Base-by-base conservation (phyloP, 2,797 vertebrate species). In the Gambusia yucatana region DNA sequence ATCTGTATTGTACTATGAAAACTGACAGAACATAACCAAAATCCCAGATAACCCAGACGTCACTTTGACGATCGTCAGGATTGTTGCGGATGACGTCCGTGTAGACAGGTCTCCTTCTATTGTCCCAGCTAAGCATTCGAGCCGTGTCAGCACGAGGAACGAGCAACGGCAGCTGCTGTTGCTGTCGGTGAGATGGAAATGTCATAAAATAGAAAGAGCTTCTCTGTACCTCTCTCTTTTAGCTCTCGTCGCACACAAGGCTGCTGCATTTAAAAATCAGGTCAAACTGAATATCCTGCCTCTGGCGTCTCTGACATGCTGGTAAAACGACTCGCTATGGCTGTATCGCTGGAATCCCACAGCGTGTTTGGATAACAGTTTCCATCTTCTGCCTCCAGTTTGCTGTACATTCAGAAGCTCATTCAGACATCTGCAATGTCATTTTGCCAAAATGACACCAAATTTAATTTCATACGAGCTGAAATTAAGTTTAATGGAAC, bases 261-360 rank as follows among this genome's bases (percentile, higher is more conserved):
- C 73, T 75, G 73, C 57, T 63, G 57, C 55, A 46, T 75, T 75
- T 63, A 47, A 75, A 75, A 75, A 75, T 59, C 73, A 75, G 73
- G 73, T 75, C 73, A 75, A 61, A 75, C 41, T 63, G 55, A 75
- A 61, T 46, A 61, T 75, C n/a, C 55, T 33, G 73, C 73, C 73
- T 61, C 73, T 75, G 73, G 73, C 73, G 46, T 55, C 57, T 75
- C 73, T 75, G 41, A 75, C 43, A 75, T 75, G 73, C 73, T 30
- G 52, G 52, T 75, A 75, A 75, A 75, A 59, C 13, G 52, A 57
- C 73, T 75, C 17, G 73, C 41, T 46, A 44, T 28, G 30, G 55
- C 73, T 46, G n/a, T 22, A 46, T 61, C 36, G 30, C 73, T 46
- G 41, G 57, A 75, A 75, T 75, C 73, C 73, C 39, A 46, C 52